Conservation (phyloP, 2,888 invertebrate genomes). For the Horisme vitalbata region DNA sequence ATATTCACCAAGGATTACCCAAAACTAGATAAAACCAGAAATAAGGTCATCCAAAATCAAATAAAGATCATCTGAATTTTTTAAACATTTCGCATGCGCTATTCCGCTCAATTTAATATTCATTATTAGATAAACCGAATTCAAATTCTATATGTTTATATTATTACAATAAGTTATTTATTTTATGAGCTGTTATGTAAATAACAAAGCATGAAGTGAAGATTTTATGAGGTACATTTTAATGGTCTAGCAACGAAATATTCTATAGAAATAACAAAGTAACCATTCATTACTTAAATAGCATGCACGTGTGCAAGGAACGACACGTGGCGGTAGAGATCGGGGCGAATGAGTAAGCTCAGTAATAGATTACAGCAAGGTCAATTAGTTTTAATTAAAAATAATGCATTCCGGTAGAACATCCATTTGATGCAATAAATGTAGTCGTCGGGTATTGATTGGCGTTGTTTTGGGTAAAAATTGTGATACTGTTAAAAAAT, state of each 20-base stretch:
- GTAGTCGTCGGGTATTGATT: too few relatives aligned
- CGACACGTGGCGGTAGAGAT: constrained; percentile 6
- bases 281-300: not conserved
- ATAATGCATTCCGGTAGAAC: not conserved
- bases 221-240: too few relatives aligned
- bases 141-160: not conserved
- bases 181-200: too few relatives aligned
- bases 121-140: not conserved
- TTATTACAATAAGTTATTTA: not conserved
- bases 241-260: constrained; percentile 3
- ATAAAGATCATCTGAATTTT: constrained; percentile 4
- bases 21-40: constrained; percentile 35
- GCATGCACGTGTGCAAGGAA: not conserved
- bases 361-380: constrained; percentile 6
- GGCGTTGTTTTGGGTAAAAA: too few relatives aligned
- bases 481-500: too few relatives aligned
- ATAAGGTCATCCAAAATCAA: not conserved
- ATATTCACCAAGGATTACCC: constrained; percentile 38
- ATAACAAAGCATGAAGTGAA: too few relatives aligned
- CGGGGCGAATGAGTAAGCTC: constrained; percentile 3
- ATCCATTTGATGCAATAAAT: not conserved
- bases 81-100: not conserved
- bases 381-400: constrained; percentile 18
- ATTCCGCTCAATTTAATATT: too few relatives aligned
- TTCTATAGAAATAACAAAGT: constrained; percentile 1